Percentiles rank a stretch among this genome's conserved stretches.
Conservation (phyloP, 2,888 invertebrate genomes). For the Tetranychus piercei region DNA sequence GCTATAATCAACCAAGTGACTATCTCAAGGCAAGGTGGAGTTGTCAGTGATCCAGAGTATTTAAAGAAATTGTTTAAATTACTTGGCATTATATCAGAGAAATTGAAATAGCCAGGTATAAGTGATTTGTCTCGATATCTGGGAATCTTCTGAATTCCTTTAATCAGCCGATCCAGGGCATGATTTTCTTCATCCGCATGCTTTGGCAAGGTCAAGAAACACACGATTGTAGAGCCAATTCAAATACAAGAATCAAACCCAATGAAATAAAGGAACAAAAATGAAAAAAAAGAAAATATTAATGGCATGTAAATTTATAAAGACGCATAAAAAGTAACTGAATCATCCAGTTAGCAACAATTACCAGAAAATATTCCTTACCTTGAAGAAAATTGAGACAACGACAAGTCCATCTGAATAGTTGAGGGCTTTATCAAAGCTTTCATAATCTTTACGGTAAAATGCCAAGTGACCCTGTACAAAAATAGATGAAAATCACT, state of each 20-base stretch:
- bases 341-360: background rate
- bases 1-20: conserved; percentile 5
- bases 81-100: background rate
- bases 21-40: background rate
- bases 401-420: conserved; percentile 1
- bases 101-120: background rate
- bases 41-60: background rate
- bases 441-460: background rate
- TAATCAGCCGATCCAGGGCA: background rate
- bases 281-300: background rate
- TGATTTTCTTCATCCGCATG: conserved; percentile 3
- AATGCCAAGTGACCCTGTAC: background rate
- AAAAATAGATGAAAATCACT: background rate
- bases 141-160: background rate
- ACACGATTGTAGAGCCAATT: background rate
- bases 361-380: background rate
- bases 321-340: background rate
- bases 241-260: too few species aligned
- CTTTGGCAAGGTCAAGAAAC: background rate
- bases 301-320: too few species aligned
- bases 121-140: background rate
- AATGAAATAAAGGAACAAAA: background rate
- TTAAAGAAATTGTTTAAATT: background rate
- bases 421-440: background rate
- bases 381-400: background rate